phyloP scores from a whole-genome alignment of 2,888 invertebrate species.

The Drosophila rubida region DNA sequence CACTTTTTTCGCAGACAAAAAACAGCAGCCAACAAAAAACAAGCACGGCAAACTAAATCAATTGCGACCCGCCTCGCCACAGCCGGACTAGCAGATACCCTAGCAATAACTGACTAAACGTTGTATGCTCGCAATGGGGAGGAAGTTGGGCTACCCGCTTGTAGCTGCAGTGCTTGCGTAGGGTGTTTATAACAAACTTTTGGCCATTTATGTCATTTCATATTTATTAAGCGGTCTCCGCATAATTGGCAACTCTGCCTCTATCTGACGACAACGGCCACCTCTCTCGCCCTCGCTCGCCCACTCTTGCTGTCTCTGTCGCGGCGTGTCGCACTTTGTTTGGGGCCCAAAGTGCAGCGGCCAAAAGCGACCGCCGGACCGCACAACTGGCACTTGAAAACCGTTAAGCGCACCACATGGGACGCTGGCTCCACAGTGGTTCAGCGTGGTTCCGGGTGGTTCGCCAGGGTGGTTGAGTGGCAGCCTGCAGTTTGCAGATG shows the following conservation, averaged over 20 bases:
- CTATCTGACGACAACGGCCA: slow-evolving; percentile 22
- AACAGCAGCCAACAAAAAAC: slow-evolving; percentile 9
- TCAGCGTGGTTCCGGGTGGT: neutral
- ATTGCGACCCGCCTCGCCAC: too few species aligned
- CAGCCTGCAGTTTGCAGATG: slow-evolving; percentile 33
- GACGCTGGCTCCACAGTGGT: slow-evolving; percentile 1
- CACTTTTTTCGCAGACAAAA: slow-evolving; percentile 17
- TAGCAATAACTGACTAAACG: neutral
- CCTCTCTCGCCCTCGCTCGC: slow-evolving; percentile 14
- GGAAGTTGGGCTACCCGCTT: too few species aligned
- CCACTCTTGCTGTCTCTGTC: neutral
- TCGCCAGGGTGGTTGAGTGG: neutral
- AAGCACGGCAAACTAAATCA: neutral
- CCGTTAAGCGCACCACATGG: slow-evolving; percentile 34
- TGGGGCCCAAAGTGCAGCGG: slow-evolving; percentile 31
- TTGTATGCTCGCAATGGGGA: too few species aligned
- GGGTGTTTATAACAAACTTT: slow-evolving; percentile 38
- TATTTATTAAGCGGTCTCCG: slow-evolving; percentile 73
- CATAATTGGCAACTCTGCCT: slow-evolving; percentile 65
- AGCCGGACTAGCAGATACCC: slow-evolving; percentile 9
- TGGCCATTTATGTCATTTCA: slow-evolving; percentile 74
- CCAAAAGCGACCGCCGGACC: slow-evolving; percentile 29
- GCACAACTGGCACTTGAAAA: slow-evolving; percentile 37
- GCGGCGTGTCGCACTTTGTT: neutral
- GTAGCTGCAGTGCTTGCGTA: too few species aligned